Percentiles rank a stretch among this genome's conserved stretches.
phyloP scores from a whole-genome alignment of 1,140 invertebrate species.

The Lysiphlebus fabarum region DNA sequence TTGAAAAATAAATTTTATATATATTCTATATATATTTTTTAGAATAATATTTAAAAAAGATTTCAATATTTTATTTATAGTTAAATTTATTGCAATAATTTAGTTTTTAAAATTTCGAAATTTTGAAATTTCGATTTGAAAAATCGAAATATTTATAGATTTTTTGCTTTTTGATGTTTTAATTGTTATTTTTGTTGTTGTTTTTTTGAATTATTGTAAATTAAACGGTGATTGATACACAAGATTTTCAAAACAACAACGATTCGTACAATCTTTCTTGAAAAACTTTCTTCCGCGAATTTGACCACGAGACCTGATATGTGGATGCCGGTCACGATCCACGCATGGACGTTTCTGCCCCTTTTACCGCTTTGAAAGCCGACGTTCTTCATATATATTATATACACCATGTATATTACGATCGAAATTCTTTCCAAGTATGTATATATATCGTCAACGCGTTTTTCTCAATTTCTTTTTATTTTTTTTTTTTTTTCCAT shows the following conservation, averaged over 20 bases:
- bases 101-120: too few species aligned
- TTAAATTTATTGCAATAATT: too few species aligned
- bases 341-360: constrained; percentile 23
- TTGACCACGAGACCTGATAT: constrained; percentile 21
- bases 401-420: constrained; percentile 14
- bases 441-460: neutral
- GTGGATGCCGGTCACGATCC: constrained; percentile 36
- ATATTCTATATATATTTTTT: too few species aligned
- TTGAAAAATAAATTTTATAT: too few species aligned
- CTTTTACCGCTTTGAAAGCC: constrained; percentile 18
- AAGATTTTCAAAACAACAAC: neutral
- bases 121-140: too few species aligned
- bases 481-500: neutral
- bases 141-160: too few species aligned
- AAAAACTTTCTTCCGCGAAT: constrained; percentile 32
- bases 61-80: too few species aligned
- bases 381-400: neutral
- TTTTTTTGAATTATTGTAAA: too few species aligned
- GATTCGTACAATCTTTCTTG: constrained; percentile 19
- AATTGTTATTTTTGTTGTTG: too few species aligned
- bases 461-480: constrained; percentile 8
- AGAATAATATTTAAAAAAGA: too few species aligned
- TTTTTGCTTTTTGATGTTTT: too few species aligned
- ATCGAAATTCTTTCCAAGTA: constrained; percentile 17
- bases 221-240: too few species aligned